Evolutionary conservation across 2,888 invertebrate species (phyloP).

Genomic region (Rhyacophila evoluta): DNA sequence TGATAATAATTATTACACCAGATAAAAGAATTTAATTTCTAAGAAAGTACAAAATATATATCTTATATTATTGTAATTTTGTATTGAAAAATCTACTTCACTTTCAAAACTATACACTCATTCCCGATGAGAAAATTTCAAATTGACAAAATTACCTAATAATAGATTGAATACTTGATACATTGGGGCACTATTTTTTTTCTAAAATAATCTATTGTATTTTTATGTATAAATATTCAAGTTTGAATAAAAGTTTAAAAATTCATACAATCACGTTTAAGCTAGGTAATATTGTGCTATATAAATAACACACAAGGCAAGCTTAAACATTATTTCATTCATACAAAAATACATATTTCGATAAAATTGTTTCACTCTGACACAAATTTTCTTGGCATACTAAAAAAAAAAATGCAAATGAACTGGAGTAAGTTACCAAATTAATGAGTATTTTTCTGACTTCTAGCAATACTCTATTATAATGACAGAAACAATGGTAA

Average conservation of each 20-base stretch:
- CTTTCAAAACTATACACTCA: conserved; percentile 21
- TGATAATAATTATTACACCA: neutral
- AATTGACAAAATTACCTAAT: conserved; percentile 11
- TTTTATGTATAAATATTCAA: neutral
- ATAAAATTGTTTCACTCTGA: too few species aligned
- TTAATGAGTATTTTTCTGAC: too few species aligned
- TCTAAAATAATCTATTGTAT: neutral
- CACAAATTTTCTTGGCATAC: too few species aligned
- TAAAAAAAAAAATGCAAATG: too few species aligned
- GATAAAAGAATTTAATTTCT: neutral
- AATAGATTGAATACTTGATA: neutral
- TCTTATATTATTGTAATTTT: neutral
- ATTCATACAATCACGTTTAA: conserved; percentile 3
- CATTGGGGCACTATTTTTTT: neutral
- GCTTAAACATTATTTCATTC: conserved; percentile 23
- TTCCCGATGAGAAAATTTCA: neutral
- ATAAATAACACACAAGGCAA: conserved; percentile 34
- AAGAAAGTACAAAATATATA: conserved; percentile 14
- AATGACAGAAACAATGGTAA: too few species aligned
- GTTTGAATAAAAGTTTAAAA: neutral
- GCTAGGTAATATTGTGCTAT: conserved; percentile 33
- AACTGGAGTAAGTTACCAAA: too few species aligned
- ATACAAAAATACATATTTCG: conserved; percentile 43
- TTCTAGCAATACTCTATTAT: too few species aligned
- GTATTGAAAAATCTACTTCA: conserved; percentile 5